Evolutionary conservation across 2,113 vertebrate genomes (phyloP).

Genomic region (Anas platyrhynchos): DNA sequence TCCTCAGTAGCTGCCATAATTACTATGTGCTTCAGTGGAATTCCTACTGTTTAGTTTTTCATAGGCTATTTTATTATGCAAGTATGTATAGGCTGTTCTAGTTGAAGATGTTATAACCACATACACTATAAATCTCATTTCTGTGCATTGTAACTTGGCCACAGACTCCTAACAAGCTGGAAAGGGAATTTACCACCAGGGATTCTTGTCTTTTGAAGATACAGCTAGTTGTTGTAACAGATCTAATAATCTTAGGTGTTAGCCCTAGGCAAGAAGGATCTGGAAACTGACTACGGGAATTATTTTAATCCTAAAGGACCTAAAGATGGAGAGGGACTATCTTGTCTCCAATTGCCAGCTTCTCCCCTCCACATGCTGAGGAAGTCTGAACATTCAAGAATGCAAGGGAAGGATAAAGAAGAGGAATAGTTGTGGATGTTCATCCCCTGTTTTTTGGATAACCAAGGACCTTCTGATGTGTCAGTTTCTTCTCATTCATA

Average conservation of each 20-base stretch:
- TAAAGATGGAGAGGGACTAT: neutral
- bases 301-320: neutral
- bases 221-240: neutral
- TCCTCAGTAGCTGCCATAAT: constrained; percentile 8
- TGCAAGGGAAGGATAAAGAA: neutral
- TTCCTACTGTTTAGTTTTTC: constrained; percentile 17
- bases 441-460: neutral
- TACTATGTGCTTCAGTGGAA: neutral
- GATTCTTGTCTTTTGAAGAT: constrained; percentile 6
- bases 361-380: neutral
- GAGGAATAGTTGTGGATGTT: neutral
- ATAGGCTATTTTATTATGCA: constrained; percentile 21
- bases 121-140: neutral
- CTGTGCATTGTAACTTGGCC: constrained; percentile 7
- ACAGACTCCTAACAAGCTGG: neutral
- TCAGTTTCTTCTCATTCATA: neutral
- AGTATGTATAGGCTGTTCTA: neutral
- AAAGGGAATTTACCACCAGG: constrained; percentile 41
- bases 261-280: neutral
- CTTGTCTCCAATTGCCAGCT: neutral
- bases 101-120: neutral
- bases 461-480: neutral
- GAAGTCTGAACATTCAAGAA: neutral
- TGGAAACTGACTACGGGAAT: neutral
- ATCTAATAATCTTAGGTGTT: neutral